These are phyloP conservation scores for Melopsittacus undulatus DNA, from an alignment of 2,797 vertebrate genomes.

Conservation along the genomic window DNA sequence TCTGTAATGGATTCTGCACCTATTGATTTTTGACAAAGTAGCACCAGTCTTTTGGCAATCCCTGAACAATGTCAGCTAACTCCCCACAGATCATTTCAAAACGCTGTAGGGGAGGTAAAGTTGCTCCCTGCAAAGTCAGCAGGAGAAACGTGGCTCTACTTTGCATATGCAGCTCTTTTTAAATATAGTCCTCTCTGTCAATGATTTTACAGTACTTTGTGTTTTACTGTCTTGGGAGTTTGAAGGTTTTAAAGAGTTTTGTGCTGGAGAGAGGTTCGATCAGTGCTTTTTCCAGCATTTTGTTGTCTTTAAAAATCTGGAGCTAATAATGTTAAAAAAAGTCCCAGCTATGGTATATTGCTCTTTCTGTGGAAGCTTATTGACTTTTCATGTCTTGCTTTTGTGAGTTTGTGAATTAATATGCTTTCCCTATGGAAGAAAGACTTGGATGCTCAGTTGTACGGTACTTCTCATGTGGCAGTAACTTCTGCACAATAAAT, in stretches of 20 bases:
- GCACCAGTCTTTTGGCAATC: background rate
- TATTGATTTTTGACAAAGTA: background rate
- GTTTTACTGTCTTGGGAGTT: background rate
- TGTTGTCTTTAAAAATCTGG: slow-evolving; percentile 37
- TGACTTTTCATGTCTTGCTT: slow-evolving; percentile 22
- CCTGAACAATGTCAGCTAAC: background rate
- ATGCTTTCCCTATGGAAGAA: background rate
- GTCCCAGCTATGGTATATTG: background rate
- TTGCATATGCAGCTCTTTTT: background rate
- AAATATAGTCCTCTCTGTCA: background rate
- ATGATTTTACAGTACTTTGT: background rate
- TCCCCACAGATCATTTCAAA: background rate
- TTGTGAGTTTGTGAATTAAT: background rate
- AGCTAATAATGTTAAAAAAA: background rate
- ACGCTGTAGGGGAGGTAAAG: background rate
- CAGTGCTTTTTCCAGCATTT: background rate
- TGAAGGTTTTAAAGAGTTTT: background rate
- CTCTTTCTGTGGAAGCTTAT: background rate
- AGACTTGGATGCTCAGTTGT: background rate
- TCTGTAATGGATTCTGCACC: background rate
- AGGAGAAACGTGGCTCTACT: background rate
- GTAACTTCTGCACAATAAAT: slow-evolving; percentile 49
- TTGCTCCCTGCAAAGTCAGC: slow-evolving; percentile 11
- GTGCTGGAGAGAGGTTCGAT: background rate
- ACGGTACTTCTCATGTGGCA: background rate